phyloP scores from a whole-genome alignment of 2,888 invertebrate species.

The Trisateles emortualis region DNA sequence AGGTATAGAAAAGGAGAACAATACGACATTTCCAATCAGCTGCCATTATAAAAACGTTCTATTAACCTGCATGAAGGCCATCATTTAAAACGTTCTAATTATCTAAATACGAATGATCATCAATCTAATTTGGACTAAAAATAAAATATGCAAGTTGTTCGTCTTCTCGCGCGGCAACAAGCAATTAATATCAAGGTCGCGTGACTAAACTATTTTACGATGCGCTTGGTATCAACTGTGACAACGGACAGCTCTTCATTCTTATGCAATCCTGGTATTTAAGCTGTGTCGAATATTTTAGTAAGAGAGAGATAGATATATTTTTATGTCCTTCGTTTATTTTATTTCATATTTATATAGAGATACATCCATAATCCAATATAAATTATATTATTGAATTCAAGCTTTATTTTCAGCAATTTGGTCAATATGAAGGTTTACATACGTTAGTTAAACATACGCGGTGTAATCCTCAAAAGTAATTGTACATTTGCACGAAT shows the following conservation, averaged over 20 bases:
- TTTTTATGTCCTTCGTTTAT: too few relatives aligned
- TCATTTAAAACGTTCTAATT: neutral
- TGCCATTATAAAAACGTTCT: too few relatives aligned
- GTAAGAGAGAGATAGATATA: too few relatives aligned
- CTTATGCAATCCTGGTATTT: neutral
- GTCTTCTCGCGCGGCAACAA: conserved; percentile 2
- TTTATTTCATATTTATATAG: too few relatives aligned
- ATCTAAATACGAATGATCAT: conserved; percentile 1
- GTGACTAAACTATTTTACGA: neutral
- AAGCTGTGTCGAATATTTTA: neutral
- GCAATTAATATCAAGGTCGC: conserved; percentile 9
- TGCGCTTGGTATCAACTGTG: neutral
- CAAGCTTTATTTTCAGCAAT: too few relatives aligned
- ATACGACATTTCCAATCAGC: too few relatives aligned
- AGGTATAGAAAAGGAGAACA: too few relatives aligned
- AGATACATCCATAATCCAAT: too few relatives aligned
- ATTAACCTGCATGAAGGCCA: too few relatives aligned
- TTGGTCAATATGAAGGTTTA: neutral
- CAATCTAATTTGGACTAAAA: conserved; percentile 1
- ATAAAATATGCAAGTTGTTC: conserved; percentile 7
- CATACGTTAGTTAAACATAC: neutral
- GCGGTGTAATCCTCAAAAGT: neutral
- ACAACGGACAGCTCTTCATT: neutral
- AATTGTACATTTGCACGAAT: conserved; percentile 5
- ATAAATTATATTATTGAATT: too few relatives aligned